These are phyloP conservation scores for Otolemur garnettii DNA, from an alignment of 2,113 vertebrate species.

Conservation along the genomic window DNA sequence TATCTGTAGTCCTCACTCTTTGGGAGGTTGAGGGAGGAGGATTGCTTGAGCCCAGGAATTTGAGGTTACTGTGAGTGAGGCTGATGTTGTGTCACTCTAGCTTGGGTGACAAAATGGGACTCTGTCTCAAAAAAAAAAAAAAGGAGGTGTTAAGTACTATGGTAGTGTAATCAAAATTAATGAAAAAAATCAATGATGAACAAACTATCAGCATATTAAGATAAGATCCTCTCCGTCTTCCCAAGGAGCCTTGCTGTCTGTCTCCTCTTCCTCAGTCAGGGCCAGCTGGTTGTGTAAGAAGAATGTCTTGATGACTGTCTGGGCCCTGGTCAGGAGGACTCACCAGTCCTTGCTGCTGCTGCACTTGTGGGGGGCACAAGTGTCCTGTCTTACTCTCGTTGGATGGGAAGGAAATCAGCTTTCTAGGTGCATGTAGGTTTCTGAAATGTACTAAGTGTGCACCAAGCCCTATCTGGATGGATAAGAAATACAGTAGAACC, in stretches of 20 bases:
- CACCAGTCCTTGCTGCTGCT: background rate
- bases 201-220: background rate
- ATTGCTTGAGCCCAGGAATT: too few species aligned
- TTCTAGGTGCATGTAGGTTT: background rate
- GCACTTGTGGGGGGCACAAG: background rate
- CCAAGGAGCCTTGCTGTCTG: background rate
- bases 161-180: constrained; percentile 10
- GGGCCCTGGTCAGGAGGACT: background rate
- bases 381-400: background rate
- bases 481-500: background rate
- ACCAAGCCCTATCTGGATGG: background rate
- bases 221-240: background rate
- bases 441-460: background rate
- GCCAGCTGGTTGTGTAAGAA: background rate
- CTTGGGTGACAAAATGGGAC: too few species aligned
- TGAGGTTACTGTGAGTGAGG: too few species aligned
- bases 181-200: background rate
- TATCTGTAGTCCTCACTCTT: too few species aligned
- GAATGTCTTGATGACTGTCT: background rate
- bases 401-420: background rate
- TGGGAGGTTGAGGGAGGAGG: too few species aligned
- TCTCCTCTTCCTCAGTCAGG: background rate
- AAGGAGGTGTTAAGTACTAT: background rate
- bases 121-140: too few species aligned
- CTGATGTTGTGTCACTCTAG: too few species aligned